Conservation (phyloP, 53 echinoderm and acorn worm genomes). For the Zoroaster sp. region DNA sequence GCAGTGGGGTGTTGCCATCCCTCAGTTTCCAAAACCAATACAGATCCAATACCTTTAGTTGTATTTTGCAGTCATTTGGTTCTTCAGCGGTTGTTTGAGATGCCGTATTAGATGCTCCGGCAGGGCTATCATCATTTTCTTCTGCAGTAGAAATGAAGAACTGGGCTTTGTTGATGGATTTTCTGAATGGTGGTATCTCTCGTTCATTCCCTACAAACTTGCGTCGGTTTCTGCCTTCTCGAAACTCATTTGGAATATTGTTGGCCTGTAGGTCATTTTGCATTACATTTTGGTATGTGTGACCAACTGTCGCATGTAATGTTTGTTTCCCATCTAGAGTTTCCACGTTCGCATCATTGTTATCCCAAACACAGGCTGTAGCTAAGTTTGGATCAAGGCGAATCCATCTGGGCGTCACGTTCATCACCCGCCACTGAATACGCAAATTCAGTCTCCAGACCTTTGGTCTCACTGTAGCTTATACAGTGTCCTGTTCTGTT, state of each 20-base stretch:
- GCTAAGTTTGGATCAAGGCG: constrained; percentile 45
- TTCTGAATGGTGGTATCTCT: too few species aligned
- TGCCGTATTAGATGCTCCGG: constrained; percentile 30
- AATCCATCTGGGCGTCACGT: too few species aligned
- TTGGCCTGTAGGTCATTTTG: background rate
- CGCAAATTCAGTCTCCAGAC: too few species aligned
- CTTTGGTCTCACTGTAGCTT: constrained; percentile 54
- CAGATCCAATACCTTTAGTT: too few species aligned
- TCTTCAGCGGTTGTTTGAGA: background rate
- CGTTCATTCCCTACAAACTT: constrained; percentile 54
- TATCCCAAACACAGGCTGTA: too few species aligned
- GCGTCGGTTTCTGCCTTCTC: constrained; percentile 60
- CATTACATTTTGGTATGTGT: constrained; percentile 72
- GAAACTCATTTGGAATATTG: background rate
- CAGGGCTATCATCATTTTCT: constrained; percentile 52
- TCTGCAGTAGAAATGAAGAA: too few species aligned
- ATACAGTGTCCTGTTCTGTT: constrained; percentile 69
- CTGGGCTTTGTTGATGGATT: too few species aligned
- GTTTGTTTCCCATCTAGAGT: too few species aligned
- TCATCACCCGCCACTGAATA: too few species aligned
- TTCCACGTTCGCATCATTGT: too few species aligned
- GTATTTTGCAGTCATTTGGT: background rate
- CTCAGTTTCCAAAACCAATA: constrained; percentile 64
- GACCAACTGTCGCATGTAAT: too few species aligned
- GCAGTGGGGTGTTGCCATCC: too few species aligned